Evolutionary conservation across 2,797 vertebrate species (phyloP).

Genomic region (Poeciliopsis gracilis): DNA sequence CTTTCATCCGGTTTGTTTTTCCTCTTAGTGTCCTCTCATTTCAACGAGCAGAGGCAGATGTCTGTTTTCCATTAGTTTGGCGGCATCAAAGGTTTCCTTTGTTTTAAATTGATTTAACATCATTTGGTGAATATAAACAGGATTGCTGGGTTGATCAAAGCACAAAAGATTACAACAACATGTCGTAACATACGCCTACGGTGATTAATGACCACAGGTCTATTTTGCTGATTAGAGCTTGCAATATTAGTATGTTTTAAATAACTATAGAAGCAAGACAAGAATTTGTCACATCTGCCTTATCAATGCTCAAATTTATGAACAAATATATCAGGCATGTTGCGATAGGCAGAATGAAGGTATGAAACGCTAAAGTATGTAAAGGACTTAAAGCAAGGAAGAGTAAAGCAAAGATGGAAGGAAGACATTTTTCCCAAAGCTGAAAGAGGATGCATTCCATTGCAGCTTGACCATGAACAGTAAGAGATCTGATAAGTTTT

Average conservation of each 20-base stretch:
- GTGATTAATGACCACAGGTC: not conserved
- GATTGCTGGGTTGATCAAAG: constrained; percentile 3
- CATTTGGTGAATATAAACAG: not conserved
- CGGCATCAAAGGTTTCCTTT: not conserved
- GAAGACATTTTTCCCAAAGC: constrained; percentile 68
- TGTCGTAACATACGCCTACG: not conserved
- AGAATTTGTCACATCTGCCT: not conserved
- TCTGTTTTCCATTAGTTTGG: not conserved
- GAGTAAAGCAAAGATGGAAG: constrained; percentile 70
- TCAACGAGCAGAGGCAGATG: not conserved
- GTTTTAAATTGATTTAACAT: not conserved
- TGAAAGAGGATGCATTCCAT: constrained; percentile 61
- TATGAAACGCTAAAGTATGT: constrained; percentile 24
- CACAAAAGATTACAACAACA: not conserved
- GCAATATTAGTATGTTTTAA: no score
- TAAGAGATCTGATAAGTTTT: constrained; percentile 73
- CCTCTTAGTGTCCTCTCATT: not conserved
- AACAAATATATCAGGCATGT: not conserved
- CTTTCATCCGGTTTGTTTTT: not conserved
- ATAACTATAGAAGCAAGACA: not conserved
- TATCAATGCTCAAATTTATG: not conserved
- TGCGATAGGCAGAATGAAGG: not conserved
- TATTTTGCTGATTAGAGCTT: not conserved
- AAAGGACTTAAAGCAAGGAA: constrained; percentile 66
- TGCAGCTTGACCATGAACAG: constrained; percentile 57